phyloP scores from a whole-genome alignment of 2,888 invertebrate genomes.

The Thecocarcelia acutangulata region DNA sequence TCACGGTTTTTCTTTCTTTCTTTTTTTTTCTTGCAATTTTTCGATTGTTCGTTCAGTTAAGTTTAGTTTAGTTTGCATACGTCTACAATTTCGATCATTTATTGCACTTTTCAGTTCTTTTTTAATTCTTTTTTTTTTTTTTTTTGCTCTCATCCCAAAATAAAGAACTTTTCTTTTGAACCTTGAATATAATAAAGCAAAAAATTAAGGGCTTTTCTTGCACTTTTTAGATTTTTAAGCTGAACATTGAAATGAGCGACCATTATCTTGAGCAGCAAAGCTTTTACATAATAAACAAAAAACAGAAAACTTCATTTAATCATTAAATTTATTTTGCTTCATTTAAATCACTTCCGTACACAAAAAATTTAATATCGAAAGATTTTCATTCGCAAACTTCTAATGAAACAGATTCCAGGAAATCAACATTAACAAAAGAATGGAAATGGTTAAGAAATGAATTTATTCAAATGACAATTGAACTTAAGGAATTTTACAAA shows the following conservation, averaged over 20 bases:
- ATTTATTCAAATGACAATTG: conserved; percentile 16
- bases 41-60: conserved; percentile 46
- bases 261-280: conserved; percentile 51
- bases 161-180: conserved; percentile 42
- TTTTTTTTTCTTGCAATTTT: conserved; percentile 44
- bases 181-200: conserved; percentile 1
- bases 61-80: conserved; percentile 65
- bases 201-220: conserved; percentile 58
- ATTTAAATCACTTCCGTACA: conserved; percentile 67
- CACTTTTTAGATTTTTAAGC: conserved; percentile 43
- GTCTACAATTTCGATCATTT: conserved; percentile 42
- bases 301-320: conserved; percentile 32
- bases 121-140: neutral
- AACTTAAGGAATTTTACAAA: neutral
- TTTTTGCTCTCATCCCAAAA: neutral
- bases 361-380: conserved; percentile 55
- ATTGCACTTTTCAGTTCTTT: conserved; percentile 22
- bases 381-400: conserved; percentile 42
- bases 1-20: neutral
- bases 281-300: conserved; percentile 48
- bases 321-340: conserved; percentile 63
- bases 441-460: neutral
- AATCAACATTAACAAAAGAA: conserved; percentile 12
- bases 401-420: conserved; percentile 22
- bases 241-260: conserved; percentile 19